Conservation (phyloP, 2,113 vertebrate species). For the Misgurnus anguillicaudatus region DNA sequence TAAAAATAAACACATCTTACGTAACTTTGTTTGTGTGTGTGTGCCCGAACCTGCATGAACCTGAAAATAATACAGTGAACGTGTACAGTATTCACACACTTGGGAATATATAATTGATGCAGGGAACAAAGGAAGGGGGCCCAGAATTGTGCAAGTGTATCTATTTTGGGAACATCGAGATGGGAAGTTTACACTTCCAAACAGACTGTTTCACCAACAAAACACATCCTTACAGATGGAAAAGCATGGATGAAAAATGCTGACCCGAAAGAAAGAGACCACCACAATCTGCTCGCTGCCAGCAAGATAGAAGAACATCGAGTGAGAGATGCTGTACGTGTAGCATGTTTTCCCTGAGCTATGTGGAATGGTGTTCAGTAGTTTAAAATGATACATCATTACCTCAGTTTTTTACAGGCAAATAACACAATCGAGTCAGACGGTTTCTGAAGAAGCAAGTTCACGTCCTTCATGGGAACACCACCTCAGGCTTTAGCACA, state of each 20-base stretch:
- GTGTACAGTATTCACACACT: background rate
- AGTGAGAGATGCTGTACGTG: constrained; percentile 8
- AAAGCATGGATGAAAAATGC: constrained; percentile 6
- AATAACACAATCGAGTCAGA: constrained; percentile 32
- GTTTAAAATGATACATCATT: constrained; percentile 46
- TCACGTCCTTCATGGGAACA: constrained; percentile 2
- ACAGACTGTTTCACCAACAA: background rate
- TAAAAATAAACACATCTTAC: constrained; percentile 20
- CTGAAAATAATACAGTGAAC: constrained; percentile 11
- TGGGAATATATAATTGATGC: constrained; percentile 26
- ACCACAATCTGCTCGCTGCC: background rate
- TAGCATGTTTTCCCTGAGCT: constrained; percentile 35
- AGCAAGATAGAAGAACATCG: background rate
- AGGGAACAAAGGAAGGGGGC: background rate
- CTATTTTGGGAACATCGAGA: constrained; percentile 25
- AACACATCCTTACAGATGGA: constrained; percentile 24
- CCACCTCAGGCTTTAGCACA: constrained; percentile 4
- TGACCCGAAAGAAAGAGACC: constrained; percentile 4
- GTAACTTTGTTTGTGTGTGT: background rate
- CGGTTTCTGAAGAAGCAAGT: constrained; percentile 26
- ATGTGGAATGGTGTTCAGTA: constrained; percentile 31
- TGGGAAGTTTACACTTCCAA: background rate
- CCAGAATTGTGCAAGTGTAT: constrained; percentile 36
- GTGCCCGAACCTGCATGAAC: background rate
- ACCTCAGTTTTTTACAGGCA: constrained; percentile 34